Base-by-base conservation (phyloP, 2,888 invertebrate species). In the Lacanobia oleracea region DNA sequence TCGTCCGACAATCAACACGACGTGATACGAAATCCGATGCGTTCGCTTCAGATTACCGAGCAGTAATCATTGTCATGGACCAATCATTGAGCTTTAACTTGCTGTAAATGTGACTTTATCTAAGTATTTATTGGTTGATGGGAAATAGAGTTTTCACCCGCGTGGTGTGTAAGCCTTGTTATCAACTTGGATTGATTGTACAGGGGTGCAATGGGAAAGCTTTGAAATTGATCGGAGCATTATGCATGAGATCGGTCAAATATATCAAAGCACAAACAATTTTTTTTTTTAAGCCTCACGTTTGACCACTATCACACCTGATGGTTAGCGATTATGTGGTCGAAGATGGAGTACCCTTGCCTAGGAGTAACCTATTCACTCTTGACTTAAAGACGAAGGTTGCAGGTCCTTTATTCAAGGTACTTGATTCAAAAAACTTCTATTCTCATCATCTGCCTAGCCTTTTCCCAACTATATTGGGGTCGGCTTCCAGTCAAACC, bases 21-120 rank as follows among this genome's bases (percentile, higher is more conserved):
- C 95, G 95, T 95, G 95, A 95, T 93, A 92, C 92, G 95, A 95
- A 95, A 95, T 93, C 92, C 91, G 93, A 95, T 95, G 94, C 94
- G 91, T 89, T 88, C 90, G 90, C 85, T 87, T 90, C 88, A 88
- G 89, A 90, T 91, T 90, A 91, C 91, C 85, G 88, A 86, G 84
- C 86, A 83, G 87, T 88, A 89, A 92, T 93, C 90, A 93, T 94
- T 93, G 91, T 92, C 90, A 87, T 81, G 75, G 85, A 83, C 88
- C 91, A 89, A 93, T 92, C 89, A 91, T 88, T 85, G 85, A 82
- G 83, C 45, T 79, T 76, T 64, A 77, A 84, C 50, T 75, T 75
- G 77, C 71, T 83, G 72, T 67, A 71, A 86, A 84, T 79, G 76
- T 82, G 75, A 80, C 79, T 69, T 66, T 60, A 82, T 74, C 79